Conservation (phyloP, 2,113 vertebrate genomes). For the Papio anubis region DNA sequence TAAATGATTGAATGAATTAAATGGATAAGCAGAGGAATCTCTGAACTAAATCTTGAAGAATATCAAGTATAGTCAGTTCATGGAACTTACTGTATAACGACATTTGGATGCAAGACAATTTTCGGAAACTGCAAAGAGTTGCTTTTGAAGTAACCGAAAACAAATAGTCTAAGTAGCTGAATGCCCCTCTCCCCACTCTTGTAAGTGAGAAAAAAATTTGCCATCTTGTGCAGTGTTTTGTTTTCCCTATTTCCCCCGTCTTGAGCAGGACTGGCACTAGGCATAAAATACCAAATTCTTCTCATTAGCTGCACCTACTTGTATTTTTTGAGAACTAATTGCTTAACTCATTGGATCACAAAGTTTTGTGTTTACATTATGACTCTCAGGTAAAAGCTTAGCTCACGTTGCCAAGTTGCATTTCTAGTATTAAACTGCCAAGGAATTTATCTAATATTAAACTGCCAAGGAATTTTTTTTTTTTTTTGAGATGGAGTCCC, state of each 20-base stretch:
- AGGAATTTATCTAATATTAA: neutral
- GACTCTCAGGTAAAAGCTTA: constrained; percentile 2
- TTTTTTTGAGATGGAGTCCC: no score
- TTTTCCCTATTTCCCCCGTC: neutral
- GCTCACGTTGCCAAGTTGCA: neutral
- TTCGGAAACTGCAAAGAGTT: neutral
- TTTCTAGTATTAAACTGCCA: constrained; percentile 33
- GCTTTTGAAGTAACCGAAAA: constrained; percentile 7
- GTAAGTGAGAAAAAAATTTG: constrained; percentile 18
- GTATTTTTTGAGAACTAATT: constrained; percentile 31
- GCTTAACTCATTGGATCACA: constrained; percentile 27
- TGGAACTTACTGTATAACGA: neutral
- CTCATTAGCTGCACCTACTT: neutral
- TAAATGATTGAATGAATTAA: no score
- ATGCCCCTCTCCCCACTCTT: neutral
- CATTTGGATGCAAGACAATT: neutral
- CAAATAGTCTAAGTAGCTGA: neutral
- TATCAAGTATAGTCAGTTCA: neutral
- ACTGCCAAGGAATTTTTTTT: neutral
- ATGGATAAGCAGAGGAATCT: neutral
- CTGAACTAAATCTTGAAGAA: neutral
- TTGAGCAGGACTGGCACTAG: neutral
- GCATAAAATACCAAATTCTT: constrained; percentile 4
- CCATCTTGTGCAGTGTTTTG: neutral
- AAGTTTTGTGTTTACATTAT: neutral